These are phyloP conservation scores for Epizoanthus illoricatus DNA, from an alignment of 92 coral and sea anemone species.

Conservation along the genomic window DNA sequence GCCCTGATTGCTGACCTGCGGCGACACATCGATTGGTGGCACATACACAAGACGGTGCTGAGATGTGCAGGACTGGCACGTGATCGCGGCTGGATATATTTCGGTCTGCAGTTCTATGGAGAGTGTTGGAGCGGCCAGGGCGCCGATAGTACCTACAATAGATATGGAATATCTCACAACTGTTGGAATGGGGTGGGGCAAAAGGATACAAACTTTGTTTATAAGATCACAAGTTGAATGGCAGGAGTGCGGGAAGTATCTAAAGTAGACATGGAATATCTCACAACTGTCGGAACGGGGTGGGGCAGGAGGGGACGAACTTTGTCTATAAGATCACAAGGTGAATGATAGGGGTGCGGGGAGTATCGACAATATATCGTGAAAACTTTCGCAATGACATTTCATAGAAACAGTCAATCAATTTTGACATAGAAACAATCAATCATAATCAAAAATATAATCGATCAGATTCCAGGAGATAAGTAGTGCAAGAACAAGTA, in stretches of 20 bases:
- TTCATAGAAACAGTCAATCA: no score
- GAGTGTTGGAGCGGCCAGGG: conserved; percentile 45
- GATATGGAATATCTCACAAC: conserved; percentile 9
- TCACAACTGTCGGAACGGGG: conserved; percentile 34
- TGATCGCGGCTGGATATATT: conserved; percentile 36
- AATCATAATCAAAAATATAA: no score
- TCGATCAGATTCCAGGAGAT: no score
- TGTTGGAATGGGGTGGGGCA: conserved; percentile 47
- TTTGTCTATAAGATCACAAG: conserved; percentile 30
- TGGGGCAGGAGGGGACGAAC: conserved; percentile 38
- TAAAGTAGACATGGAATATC: conserved; percentile 30
- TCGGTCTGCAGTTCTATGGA: conserved; percentile 50
- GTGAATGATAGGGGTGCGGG: background rate
- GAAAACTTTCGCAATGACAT: no score
- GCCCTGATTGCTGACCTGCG: conserved; percentile 23
- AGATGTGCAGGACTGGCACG: conserved; percentile 38
- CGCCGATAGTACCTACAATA: conserved; percentile 27
- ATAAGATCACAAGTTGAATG: conserved; percentile 1
- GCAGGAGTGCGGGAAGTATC: conserved; percentile 1
- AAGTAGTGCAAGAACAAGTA: no score
- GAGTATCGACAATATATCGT: conserved; percentile 17
- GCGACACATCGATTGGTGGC: conserved; percentile 39
- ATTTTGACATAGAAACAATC: no score
- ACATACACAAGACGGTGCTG: conserved; percentile 29
- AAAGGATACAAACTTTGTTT: conserved; percentile 41